These are phyloP conservation scores for Zele albiditarsus DNA, from an alignment of 2,888 invertebrate genomes.

Conservation along the genomic window DNA sequence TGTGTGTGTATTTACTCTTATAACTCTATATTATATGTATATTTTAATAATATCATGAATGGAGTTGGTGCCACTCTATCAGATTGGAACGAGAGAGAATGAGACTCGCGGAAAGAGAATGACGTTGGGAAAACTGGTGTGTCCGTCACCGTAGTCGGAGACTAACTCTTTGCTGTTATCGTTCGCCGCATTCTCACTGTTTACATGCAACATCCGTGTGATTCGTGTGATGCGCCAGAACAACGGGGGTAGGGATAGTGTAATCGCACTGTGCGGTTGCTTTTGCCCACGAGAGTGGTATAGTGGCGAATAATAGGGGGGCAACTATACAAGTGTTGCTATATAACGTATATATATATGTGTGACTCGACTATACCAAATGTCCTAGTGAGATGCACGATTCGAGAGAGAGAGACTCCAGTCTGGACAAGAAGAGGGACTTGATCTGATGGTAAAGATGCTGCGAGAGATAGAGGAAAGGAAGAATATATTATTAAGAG, in stretches of 20 bases:
- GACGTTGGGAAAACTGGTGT: conserved; percentile 1
- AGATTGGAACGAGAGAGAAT: no score
- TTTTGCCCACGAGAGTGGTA: conserved; percentile 10
- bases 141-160: conserved; percentile 1
- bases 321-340: conserved; percentile 16
- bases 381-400: conserved; percentile 1
- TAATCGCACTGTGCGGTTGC: conserved; percentile 10
- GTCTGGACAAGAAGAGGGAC: conserved; percentile 1
- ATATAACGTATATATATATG: conserved; percentile 2
- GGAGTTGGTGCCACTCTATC: no score
- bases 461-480: conserved; percentile 32
- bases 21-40: no score
- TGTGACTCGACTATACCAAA: conserved; percentile 9
- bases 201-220: conserved; percentile 28
- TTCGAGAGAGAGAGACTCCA: conserved; percentile 18
- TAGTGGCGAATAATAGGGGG: conserved; percentile 25
- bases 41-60: no score
- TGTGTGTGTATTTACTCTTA: no score
- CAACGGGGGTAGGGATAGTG: conserved; percentile 28
- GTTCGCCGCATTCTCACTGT: conserved; percentile 28
- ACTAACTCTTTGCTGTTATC: conserved; percentile 23
- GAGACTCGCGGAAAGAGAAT: background rate
- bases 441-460: conserved; percentile 32
- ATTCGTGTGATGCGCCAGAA: conserved; percentile 16
- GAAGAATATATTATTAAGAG: conserved; percentile 9